Conservation (phyloP, 2,888 invertebrate genomes). For the Blastobasis adustella region DNA sequence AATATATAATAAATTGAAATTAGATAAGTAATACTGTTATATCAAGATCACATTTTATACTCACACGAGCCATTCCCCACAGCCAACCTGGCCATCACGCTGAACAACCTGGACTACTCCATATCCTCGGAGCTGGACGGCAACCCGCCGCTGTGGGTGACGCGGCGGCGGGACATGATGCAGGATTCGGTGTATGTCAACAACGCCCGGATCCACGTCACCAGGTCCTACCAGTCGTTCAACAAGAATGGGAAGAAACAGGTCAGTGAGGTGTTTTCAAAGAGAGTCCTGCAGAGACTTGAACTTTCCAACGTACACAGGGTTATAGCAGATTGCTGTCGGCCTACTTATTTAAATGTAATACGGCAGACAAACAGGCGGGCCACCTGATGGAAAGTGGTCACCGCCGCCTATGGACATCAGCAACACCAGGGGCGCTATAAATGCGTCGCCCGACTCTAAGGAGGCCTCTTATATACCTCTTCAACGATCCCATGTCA, state of each 20-base stretch:
- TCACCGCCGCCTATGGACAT: too few relatives aligned
- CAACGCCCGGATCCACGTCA: slow-evolving; percentile 85
- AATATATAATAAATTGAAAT: too few relatives aligned
- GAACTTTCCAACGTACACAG: background rate
- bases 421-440: too few relatives aligned
- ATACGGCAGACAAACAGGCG: too few relatives aligned
- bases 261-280: slow-evolving; percentile 17
- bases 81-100: slow-evolving; percentile 85
- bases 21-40: too few relatives aligned
- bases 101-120: slow-evolving; percentile 79
- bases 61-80: slow-evolving; percentile 22
- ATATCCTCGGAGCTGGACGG: slow-evolving; percentile 88
- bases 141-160: slow-evolving; percentile 90
- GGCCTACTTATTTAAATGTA: too few relatives aligned
- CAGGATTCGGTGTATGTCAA: slow-evolving; percentile 89
- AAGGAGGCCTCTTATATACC: too few relatives aligned
- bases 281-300: background rate
- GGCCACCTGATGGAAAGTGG: too few relatives aligned
- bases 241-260: slow-evolving; percentile 65
- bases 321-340: too few relatives aligned
- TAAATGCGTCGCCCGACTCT: too few relatives aligned
- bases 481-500: too few relatives aligned
- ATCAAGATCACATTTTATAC: too few relatives aligned
- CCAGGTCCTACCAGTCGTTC: slow-evolving; percentile 78
- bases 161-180: slow-evolving; percentile 75